These are phyloP conservation scores for Sebastes nivosus DNA, from an alignment of 2,797 vertebrate genomes.

Conservation along the genomic window DNA sequence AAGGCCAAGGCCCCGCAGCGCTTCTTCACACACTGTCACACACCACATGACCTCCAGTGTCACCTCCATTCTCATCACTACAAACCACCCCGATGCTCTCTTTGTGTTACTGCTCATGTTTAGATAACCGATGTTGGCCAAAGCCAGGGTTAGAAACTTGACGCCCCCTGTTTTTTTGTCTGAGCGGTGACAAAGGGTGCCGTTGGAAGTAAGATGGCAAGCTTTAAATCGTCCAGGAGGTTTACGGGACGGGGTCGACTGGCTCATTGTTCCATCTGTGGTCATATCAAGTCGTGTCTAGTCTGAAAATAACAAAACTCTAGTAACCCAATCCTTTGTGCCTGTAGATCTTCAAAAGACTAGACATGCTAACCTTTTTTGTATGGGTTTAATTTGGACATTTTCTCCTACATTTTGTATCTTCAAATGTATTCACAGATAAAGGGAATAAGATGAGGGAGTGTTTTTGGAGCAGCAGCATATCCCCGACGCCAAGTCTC, in stretches of 20 bases:
- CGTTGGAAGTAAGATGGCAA: slow-evolving; percentile 43
- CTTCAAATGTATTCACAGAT: slow-evolving; percentile 13
- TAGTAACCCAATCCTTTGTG: slow-evolving; percentile 61
- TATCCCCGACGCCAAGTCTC: slow-evolving; percentile 33
- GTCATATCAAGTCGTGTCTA: slow-evolving; percentile 63
- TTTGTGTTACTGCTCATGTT: slow-evolving; percentile 39
- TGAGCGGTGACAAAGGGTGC: slow-evolving; percentile 17
- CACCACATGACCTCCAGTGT: slow-evolving; percentile 54
- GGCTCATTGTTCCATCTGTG: slow-evolving; percentile 29
- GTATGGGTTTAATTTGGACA: slow-evolving; percentile 35
- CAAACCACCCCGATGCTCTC: slow-evolving; percentile 33
- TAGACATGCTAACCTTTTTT: slow-evolving; percentile 39
- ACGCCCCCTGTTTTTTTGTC: neutral
- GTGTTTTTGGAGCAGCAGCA: slow-evolving; percentile 32
- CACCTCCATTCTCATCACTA: slow-evolving; percentile 54
- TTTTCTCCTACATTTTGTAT: slow-evolving; percentile 2
- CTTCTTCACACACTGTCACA: slow-evolving; percentile 65
- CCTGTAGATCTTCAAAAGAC: slow-evolving; percentile 65
- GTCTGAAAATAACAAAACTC: slow-evolving; percentile 49
- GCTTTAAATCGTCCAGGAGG: slow-evolving; percentile 63
- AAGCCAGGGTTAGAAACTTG: slow-evolving; percentile 50
- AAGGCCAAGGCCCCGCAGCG: slow-evolving; percentile 61
- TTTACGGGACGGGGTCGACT: slow-evolving; percentile 12
- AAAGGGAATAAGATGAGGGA: slow-evolving; percentile 54
- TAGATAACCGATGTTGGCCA: slow-evolving; percentile 31